Percentiles rank a stretch among this genome's conserved stretches.
These are phyloP conservation scores for Dolomedes plantarius DNA, from an alignment of 2,888 invertebrate species.

Conservation along the genomic window DNA sequence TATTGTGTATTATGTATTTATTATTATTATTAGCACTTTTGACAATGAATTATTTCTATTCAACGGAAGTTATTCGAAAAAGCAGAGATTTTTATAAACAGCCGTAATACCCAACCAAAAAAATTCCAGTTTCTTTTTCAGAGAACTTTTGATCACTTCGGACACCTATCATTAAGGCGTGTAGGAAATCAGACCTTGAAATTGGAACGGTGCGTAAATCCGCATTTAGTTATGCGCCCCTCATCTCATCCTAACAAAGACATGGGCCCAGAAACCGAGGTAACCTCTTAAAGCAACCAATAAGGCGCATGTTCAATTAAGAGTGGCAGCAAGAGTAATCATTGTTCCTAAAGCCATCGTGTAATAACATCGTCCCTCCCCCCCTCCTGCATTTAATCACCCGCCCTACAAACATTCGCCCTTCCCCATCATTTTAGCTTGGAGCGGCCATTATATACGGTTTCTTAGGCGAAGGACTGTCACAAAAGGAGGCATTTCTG, in stretches of 20 bases:
- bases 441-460: slow-evolving; percentile 3
- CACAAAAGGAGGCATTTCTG: slow-evolving; percentile 2
- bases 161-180: no score
- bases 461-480: not conserved
- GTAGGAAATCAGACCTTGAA: no score
- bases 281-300: slow-evolving; percentile 8
- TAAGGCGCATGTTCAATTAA: slow-evolving; percentile 56
- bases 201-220: no score
- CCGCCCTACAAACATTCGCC: slow-evolving; percentile 5
- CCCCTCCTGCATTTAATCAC: slow-evolving; percentile 33
- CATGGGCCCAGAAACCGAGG: not conserved
- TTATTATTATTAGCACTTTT: no score
- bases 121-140: no score
- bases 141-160: no score
- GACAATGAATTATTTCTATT: no score
- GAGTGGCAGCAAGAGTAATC: slow-evolving; percentile 57
- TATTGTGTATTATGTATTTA: no score
- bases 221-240: not conserved
- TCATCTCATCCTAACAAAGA: not conserved
- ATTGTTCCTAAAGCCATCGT: slow-evolving; percentile 44
- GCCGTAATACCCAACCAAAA: no score
- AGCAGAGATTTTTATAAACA: no score
- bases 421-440: not conserved
- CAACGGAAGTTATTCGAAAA: no score
- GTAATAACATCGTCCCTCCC: slow-evolving; percentile 60